Percentiles rank a stretch among this genome's conserved stretches.
phyloP scores from a whole-genome alignment of 2,888 invertebrate species.

The Leptopilina syphax region DNA sequence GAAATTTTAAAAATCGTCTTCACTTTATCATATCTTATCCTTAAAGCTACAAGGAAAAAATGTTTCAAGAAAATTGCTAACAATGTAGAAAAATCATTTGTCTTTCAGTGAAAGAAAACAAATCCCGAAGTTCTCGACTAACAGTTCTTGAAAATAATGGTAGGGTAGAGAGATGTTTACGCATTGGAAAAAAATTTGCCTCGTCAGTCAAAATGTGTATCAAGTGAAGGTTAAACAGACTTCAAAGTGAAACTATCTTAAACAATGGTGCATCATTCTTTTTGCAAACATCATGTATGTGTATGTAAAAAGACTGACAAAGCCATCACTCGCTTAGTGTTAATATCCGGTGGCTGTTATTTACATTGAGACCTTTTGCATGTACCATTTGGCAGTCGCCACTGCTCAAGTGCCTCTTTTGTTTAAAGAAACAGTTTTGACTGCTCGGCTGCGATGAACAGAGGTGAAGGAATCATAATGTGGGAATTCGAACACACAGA shows the following conservation, averaged over 20 bases:
- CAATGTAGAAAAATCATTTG: too few species aligned
- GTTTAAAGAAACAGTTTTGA: conserved; percentile 29
- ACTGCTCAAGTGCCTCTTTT: conserved; percentile 26
- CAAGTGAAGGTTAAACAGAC: neutral
- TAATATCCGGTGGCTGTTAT: conserved; percentile 38
- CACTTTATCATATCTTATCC: too few species aligned
- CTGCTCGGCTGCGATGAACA: neutral
- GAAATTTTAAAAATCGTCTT: too few species aligned
- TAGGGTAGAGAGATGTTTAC: too few species aligned
- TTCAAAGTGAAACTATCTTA: conserved; percentile 13
- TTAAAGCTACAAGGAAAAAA: too few species aligned
- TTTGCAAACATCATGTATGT: conserved; percentile 9
- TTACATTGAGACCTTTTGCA: conserved; percentile 31
- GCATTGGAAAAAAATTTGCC: too few species aligned
- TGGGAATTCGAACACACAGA: conserved; percentile 20
- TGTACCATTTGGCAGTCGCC: neutral
- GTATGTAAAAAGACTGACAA: conserved; percentile 13
- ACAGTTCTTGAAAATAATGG: too few species aligned
- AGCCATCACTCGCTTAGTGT: neutral
- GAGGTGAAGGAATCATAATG: conserved; percentile 2
- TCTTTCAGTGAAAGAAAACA: too few species aligned
- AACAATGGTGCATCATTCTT: conserved; percentile 9
- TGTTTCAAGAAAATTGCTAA: too few species aligned
- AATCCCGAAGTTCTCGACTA: too few species aligned
- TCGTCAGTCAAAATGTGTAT: too few species aligned